Conservation (phyloP, 2,888 invertebrate genomes). For the Patella caerulea region DNA sequence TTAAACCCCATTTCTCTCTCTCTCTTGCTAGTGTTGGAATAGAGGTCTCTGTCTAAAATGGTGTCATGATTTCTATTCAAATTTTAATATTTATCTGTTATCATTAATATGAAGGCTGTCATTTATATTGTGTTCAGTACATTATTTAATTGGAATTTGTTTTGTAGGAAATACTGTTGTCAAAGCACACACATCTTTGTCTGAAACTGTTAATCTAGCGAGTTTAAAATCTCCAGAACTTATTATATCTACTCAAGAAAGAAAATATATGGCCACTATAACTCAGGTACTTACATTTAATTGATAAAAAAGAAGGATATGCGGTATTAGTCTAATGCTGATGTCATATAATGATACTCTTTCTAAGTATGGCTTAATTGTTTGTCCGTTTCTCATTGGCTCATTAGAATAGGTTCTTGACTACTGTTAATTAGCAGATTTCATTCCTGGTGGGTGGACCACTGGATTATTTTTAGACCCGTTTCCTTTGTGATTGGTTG, state of each 20-base stretch:
- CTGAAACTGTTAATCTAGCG: background rate
- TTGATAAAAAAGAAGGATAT: background rate
- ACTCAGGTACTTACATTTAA: background rate
- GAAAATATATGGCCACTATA: background rate
- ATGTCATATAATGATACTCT: no score
- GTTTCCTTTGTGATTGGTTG: no score
- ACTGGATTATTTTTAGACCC: no score
- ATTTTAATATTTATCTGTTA: no score
- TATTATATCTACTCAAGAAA: background rate
- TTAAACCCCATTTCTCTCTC: no score
- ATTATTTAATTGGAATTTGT: background rate
- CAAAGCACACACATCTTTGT: background rate
- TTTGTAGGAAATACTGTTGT: background rate
- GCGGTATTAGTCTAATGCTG: no score
- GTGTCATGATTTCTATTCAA: no score
- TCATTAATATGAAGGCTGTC: background rate
- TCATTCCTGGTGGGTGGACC: no score
- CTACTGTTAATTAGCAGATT: background rate
- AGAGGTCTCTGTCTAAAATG: no score
- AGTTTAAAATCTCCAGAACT: background rate
- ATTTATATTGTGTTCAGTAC: background rate
- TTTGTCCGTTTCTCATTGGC: background rate
- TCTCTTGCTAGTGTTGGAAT: no score
- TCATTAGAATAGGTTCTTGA: background rate
- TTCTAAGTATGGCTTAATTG: no score